Evolutionary conservation across 2,113 vertebrate species (phyloP).

Genomic region (Paralichthys olivaceus): DNA sequence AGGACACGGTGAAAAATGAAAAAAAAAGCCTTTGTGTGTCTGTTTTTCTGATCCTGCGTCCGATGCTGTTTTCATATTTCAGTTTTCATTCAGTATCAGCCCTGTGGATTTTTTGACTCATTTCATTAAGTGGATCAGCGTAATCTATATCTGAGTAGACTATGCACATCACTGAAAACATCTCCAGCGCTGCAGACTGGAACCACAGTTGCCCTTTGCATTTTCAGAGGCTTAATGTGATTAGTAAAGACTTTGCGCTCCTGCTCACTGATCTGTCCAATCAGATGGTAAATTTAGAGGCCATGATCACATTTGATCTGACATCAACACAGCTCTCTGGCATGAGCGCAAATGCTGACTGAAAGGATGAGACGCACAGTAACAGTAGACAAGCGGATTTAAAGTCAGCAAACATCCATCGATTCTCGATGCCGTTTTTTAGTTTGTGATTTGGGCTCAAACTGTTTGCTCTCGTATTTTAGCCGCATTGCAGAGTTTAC

Average conservation of each 20-base stretch:
- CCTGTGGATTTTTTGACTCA: slow-evolving; percentile 5
- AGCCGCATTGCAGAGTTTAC: slow-evolving; percentile 50
- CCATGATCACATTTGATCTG: slow-evolving; percentile 70
- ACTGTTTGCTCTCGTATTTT: slow-evolving; percentile 35
- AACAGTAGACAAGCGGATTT: slow-evolving; percentile 8
- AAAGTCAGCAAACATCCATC: slow-evolving; percentile 21
- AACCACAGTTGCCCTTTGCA: slow-evolving; percentile 55
- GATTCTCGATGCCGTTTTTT: slow-evolving; percentile 21
- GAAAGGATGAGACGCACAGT: slow-evolving; percentile 17
- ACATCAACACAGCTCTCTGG: slow-evolving; percentile 62
- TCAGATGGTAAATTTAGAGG: slow-evolving; percentile 59
- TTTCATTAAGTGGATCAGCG: slow-evolving; percentile 27
- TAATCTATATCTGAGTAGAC: slow-evolving; percentile 29
- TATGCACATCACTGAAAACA: neutral
- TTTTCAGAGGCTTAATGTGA: slow-evolving; percentile 49
- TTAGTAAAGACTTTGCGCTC: slow-evolving; percentile 57
- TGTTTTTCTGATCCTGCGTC: neutral
- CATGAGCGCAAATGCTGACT: slow-evolving; percentile 6
- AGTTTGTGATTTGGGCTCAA: neutral
- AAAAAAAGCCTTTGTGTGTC: neutral
- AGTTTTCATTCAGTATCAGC: neutral
- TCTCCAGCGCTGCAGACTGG: slow-evolving; percentile 17
- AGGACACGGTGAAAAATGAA: neutral
- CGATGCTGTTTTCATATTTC: neutral
- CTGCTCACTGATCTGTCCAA: slow-evolving; percentile 61